Percentiles rank a stretch among this genome's conserved stretches.
Conservation (phyloP, 2,888 invertebrate genomes). For the Xylophagus ater region DNA sequence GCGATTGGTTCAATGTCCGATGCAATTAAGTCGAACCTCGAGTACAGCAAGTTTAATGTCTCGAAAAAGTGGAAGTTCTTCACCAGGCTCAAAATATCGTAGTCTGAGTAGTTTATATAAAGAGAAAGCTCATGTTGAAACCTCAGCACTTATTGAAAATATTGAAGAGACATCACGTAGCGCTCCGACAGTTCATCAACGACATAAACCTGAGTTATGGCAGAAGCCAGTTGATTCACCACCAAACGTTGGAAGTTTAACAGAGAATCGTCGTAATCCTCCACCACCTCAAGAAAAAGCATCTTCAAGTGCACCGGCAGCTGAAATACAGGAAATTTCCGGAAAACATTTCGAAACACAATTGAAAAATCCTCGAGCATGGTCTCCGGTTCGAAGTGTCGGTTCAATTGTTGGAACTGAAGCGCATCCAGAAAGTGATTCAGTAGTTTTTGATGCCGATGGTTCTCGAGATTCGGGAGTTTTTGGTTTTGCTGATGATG, state of each 20-base stretch:
- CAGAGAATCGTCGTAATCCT: slow-evolving; percentile 27
- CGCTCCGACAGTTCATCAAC: slow-evolving; percentile 58
- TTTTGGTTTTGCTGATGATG: slow-evolving; percentile 70
- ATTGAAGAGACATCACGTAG: slow-evolving; percentile 60
- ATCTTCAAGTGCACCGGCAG: slow-evolving; percentile 32
- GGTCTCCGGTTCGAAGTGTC: slow-evolving; percentile 81
- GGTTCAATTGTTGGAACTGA: slow-evolving; percentile 74
- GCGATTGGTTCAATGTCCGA: slow-evolving; percentile 66
- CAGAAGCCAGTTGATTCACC: slow-evolving; percentile 31
- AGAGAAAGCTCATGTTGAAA: slow-evolving; percentile 37
- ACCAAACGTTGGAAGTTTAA: slow-evolving; percentile 35
- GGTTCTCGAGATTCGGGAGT: slow-evolving; percentile 59
- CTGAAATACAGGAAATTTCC: slow-evolving; percentile 43
- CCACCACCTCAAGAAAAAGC: slow-evolving; percentile 23
- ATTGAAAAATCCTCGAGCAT: slow-evolving; percentile 68
- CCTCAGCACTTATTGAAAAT: slow-evolving; percentile 34
- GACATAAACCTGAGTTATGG: slow-evolving; percentile 40
- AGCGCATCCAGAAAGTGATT: slow-evolving; percentile 77
- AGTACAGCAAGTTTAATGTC: slow-evolving; percentile 63
- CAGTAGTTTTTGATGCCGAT: slow-evolving; percentile 67
- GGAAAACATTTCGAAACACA: slow-evolving; percentile 61
- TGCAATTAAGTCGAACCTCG: slow-evolving; percentile 73
- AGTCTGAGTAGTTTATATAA: slow-evolving; percentile 51
- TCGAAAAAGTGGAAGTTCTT: slow-evolving; percentile 36
- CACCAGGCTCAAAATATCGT: slow-evolving; percentile 53